A percentile compares a stretch with the other conserved stretches of the same genome.
Evolutionary conservation across 2,113 vertebrate species (phyloP).

Genomic region (Limanda limanda): DNA sequence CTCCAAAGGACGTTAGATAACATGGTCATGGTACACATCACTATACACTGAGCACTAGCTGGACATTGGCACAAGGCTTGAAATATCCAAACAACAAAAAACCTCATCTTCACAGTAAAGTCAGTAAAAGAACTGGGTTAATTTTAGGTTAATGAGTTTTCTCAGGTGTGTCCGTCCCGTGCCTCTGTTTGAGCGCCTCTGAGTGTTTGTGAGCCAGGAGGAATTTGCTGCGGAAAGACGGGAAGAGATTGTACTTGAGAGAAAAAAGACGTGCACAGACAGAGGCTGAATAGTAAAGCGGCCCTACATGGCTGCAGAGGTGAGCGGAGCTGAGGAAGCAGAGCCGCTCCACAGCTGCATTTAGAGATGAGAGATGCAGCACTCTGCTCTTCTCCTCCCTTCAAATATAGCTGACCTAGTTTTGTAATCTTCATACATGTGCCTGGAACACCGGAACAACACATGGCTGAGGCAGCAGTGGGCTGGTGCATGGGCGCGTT

Average conservation of each 20-base stretch:
- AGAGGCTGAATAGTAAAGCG: slow-evolving; percentile 38
- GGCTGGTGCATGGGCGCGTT: neutral
- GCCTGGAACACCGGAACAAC: slow-evolving; percentile 46
- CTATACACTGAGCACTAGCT: slow-evolving; percentile 9
- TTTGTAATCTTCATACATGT: slow-evolving; percentile 69
- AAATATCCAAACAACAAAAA: slow-evolving; percentile 3
- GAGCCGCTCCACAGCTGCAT: slow-evolving; percentile 44
- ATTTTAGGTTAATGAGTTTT: slow-evolving; percentile 50
- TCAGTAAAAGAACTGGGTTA: slow-evolving; percentile 19
- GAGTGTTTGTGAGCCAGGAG: slow-evolving; percentile 8
- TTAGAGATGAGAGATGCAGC: slow-evolving; percentile 65
- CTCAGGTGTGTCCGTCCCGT: slow-evolving; percentile 4
- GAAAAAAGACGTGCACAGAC: slow-evolving; percentile 17
- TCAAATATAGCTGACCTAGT: slow-evolving; percentile 77
- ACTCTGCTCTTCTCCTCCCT: slow-evolving; percentile 47
- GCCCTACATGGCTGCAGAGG: slow-evolving; percentile 38
- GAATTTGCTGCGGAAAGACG: neutral
- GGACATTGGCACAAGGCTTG: slow-evolving; percentile 13
- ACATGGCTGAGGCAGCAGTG: slow-evolving; percentile 31
- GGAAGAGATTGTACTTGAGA: slow-evolving; percentile 27
- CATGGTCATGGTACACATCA: slow-evolving; percentile 30
- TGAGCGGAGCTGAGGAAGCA: slow-evolving; percentile 40
- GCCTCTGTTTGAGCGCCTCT: slow-evolving; percentile 2
- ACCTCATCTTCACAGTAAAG: neutral
- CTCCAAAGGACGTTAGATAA: slow-evolving; percentile 61